Evolutionary conservation across 2,797 vertebrate species (phyloP).

Genomic region (Jordanella pulchra): DNA sequence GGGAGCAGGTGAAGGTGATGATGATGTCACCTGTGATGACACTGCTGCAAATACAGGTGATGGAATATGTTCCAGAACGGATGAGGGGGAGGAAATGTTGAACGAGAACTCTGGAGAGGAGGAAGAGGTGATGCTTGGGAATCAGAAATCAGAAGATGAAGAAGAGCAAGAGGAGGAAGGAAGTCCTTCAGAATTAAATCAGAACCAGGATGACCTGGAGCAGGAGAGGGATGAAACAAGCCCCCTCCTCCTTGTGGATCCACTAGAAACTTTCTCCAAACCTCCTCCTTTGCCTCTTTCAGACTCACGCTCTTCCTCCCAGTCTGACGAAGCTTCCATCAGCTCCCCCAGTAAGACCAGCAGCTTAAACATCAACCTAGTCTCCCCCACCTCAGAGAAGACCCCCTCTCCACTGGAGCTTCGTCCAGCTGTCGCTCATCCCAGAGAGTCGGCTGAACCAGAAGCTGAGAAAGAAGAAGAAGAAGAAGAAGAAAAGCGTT

Average conservation of each 20-base stretch:
- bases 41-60: neutral
- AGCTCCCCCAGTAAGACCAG: constrained; percentile 36
- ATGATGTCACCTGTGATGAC: neutral
- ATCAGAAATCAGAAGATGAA: neutral
- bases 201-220: neutral
- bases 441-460: neutral
- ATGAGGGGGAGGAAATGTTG: constrained; percentile 3
- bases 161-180: neutral
- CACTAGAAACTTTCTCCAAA: neutral
- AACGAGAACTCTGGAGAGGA: constrained; percentile 10
- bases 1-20: constrained; percentile 20
- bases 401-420: constrained; percentile 16
- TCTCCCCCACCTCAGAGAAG: constrained; percentile 58
- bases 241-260: neutral
- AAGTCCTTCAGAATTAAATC: neutral
- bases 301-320: constrained; percentile 8
- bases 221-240: neutral
- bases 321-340: constrained; percentile 11
- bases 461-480: neutral
- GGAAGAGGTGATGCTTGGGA: neutral
- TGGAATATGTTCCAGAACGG: neutral
- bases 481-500: constrained; percentile 13
- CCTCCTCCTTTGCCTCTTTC: constrained; percentile 11
- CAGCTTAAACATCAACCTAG: constrained; percentile 43
- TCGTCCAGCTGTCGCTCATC: constrained; percentile 1